Base-by-base conservation (phyloP, 2,113 vertebrate species). In the Corythaeola cristata region DNA sequence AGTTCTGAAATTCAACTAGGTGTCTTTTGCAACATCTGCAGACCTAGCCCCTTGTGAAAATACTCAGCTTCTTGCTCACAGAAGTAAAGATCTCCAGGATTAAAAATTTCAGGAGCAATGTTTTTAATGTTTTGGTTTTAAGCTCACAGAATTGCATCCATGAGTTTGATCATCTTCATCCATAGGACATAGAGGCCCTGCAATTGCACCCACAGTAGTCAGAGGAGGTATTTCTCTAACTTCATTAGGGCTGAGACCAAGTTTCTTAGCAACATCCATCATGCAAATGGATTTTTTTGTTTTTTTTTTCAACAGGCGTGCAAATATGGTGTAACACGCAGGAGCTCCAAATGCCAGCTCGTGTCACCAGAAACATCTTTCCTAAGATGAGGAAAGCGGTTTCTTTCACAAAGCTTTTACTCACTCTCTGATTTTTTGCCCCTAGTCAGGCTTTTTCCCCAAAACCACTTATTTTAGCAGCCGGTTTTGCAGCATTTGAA, bases 281-380 rank as follows among this genome's bases (percentile, higher is more conserved):
- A 74, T 58, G n/a, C 39, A 79, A 81, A 88, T 74, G 9, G 27
- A 15, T 56, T 23, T 58, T 19, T 45, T 76, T 33, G 47, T 66
- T 62, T 45, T 76, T 33, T 52, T 66, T 62, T 35, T 23, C 24
- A 64, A 35, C 4, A 78, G 24, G 32, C 63, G 32, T n/a, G 9
- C 16, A 9, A 56, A 55, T 76, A 13, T 45, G 74, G 18, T 62
- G 63, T 62, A 90, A 81, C n/a, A 58, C 1, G 3, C 26, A 30
- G 20, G 44, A 85, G 39, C 21, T 64, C 47, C 67, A 73, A 91
- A 90, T 6, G 3, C 58, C 50, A 89, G n/a, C 55, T 79, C 58
- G 28, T 87, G 82, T 87, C 82, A 58, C 58, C 91, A 58, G 67
- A 62, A 73, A 24, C 30, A 62, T 37, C 47, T 97, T 96, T 92